Evolutionary conservation across 92 coral and sea anemone genomes (phyloP), one percentile per base, ranked within the genome.

Genomic region (Chrysogorgia sp.): DNA sequence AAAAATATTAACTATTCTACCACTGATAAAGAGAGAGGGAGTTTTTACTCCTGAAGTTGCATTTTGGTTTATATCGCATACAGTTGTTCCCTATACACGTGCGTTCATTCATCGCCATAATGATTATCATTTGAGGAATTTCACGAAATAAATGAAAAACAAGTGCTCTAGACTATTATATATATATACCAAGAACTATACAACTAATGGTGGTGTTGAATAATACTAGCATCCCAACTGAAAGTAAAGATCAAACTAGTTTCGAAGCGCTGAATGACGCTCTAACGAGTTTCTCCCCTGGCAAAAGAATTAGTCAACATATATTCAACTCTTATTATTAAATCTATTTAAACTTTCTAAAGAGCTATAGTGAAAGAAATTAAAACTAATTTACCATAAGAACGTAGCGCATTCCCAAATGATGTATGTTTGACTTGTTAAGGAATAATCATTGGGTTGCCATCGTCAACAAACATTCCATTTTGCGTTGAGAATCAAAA

Each of bases 341-440:
- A 7, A 23, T 52, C 26, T 52, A 52, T n/a, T n/a, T n/a, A n/a
- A n/a, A 17, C 6, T 6, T 52, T 17, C 59, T 52, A 23, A 3
- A 52, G 8, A 20, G 7, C 34, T 57, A 15, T 57, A 57, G 34
- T 57, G 32, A 57, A 57, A 57, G 63, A 23, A 13, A 6, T 3
- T 69, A 23, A 45, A 26, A 56, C 20, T 40, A 72, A 72, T 72
- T 72, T 72, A 72, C 79, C 79, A 72, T 72, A 28, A 72, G 63
- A 72, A 56, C 65, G 65, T 72, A 48, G 79, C 35, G 79, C 63
- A 72, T 72, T 72, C 79, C 79, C 79, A 72, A 34, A 52, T 58
- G 77, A 71, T 52, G 60, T 25, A 57, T 52, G 10, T 43, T 34
- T 7, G 58, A 68, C 50, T 49, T 71, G 41, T 57, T 52, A 71